These are phyloP conservation scores for Pseudonaja textilis DNA, from an alignment of 2,113 vertebrate genomes.

Conservation along the genomic window DNA sequence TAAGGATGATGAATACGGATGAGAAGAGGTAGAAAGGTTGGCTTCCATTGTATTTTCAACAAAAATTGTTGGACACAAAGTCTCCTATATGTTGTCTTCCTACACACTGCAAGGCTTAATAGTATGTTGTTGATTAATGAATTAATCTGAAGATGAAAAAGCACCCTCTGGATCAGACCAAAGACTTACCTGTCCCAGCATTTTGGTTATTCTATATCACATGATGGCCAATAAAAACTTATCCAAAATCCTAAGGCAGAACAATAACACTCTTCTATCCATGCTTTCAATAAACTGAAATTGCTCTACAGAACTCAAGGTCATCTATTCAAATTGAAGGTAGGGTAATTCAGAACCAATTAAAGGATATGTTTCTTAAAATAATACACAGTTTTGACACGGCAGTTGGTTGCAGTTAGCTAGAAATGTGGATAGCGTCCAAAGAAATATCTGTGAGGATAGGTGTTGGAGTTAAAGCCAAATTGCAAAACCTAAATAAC, in stretches of 20 bases:
- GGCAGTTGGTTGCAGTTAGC: background rate
- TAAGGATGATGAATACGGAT: background rate
- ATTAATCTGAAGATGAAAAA: background rate
- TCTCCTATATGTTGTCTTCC: slow-evolving; percentile 4
- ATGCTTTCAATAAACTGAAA: background rate
- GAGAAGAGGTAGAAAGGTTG: background rate
- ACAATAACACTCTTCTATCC: background rate
- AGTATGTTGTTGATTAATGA: background rate
- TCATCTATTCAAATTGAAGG: background rate
- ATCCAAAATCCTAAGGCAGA: background rate
- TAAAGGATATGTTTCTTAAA: background rate
- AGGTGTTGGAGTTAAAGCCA: background rate
- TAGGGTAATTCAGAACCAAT: background rate
- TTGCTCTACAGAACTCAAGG: background rate
- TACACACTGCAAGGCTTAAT: background rate
- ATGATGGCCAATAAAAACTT: background rate
- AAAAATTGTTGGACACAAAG: accelerated
- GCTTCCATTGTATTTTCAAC: slow-evolving; percentile 23
- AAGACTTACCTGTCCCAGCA: background rate
- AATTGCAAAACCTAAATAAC: background rate
- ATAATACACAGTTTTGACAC: background rate
- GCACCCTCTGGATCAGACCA: background rate
- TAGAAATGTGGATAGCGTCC: background rate
- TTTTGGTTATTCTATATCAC: background rate
- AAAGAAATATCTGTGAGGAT: background rate